phyloP scores from a whole-genome alignment of 2,797 vertebrate species.

The Erethizon dorsatum region DNA sequence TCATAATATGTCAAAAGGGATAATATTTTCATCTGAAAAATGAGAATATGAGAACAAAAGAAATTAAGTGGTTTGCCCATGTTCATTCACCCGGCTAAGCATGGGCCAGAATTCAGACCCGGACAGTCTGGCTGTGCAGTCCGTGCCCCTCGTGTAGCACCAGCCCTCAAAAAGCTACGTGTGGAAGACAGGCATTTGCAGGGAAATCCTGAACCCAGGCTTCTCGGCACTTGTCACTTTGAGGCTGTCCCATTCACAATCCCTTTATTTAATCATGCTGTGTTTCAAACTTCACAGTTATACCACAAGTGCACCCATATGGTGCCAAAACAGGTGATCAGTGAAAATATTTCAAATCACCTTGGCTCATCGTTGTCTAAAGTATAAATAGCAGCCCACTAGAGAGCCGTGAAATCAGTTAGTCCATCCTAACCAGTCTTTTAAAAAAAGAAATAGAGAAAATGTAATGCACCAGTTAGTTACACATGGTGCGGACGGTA shows the following conservation, averaged over 20 bases:
- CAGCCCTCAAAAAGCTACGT: rapidly evolving
- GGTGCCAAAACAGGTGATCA: not conserved
- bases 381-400: rapidly evolving
- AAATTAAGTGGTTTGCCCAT: not conserved
- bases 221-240: not conserved
- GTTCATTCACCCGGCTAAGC: not conserved
- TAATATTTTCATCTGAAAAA: not conserved
- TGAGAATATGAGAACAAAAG: not conserved
- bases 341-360: not conserved
- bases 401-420: not conserved
- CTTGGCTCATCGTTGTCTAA: not conserved
- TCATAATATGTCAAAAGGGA: not conserved
- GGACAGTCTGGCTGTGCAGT: not conserved
- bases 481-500: not conserved
- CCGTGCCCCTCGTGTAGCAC: not conserved
- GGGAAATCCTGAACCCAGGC: not conserved
- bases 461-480: not conserved
- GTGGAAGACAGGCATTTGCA: rapidly evolving
- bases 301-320: not conserved
- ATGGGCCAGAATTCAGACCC: not conserved
- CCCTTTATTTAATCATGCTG: not conserved
- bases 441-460: not conserved
- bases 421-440: not conserved
- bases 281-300: not conserved
- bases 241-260: not conserved